These are phyloP conservation scores for Anoplolepis gracilipes DNA, from an alignment of 1,140 invertebrate genomes.

Conservation along the genomic window DNA sequence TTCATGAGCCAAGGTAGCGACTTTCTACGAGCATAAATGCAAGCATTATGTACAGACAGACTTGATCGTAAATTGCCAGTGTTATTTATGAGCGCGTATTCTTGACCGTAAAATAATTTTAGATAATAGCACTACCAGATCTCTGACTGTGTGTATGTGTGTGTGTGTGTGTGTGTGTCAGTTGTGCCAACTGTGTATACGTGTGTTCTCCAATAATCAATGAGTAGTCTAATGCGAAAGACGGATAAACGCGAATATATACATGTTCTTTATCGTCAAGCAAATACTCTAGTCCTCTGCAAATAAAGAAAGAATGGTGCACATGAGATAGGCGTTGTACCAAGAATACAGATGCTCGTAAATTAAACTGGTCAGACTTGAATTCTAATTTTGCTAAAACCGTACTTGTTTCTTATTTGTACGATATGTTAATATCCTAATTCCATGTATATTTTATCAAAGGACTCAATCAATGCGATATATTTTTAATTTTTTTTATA, in stretches of 20 bases:
- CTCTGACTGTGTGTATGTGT: not conserved
- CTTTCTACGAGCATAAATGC: constrained; percentile 15
- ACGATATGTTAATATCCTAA: not conserved
- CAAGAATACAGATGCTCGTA: not conserved
- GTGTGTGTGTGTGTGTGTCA: too few relatives aligned
- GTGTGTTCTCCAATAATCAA: constrained; percentile 10
- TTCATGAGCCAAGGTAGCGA: not conserved
- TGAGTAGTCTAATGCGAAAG: constrained; percentile 25
- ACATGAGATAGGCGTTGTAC: not conserved
- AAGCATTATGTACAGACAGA: constrained; percentile 22
- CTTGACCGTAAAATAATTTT: constrained; percentile 26
- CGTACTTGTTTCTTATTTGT: not conserved
- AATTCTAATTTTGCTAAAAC: not conserved
- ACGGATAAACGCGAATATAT: not conserved
- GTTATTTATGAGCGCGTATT: constrained; percentile 24
- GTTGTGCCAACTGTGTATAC: too few relatives aligned
- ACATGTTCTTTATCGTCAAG: not conserved
- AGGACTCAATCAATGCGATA: not conserved
- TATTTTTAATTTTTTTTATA: not conserved
- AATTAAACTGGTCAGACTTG: not conserved
- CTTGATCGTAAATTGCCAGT: constrained; percentile 21
- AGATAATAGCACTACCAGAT: not conserved
- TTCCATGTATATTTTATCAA: not conserved
- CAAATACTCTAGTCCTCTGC: not conserved
- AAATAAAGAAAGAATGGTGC: not conserved